Conservation (phyloP, 2,888 invertebrate genomes). For the Ectropis crepuscularia region DNA sequence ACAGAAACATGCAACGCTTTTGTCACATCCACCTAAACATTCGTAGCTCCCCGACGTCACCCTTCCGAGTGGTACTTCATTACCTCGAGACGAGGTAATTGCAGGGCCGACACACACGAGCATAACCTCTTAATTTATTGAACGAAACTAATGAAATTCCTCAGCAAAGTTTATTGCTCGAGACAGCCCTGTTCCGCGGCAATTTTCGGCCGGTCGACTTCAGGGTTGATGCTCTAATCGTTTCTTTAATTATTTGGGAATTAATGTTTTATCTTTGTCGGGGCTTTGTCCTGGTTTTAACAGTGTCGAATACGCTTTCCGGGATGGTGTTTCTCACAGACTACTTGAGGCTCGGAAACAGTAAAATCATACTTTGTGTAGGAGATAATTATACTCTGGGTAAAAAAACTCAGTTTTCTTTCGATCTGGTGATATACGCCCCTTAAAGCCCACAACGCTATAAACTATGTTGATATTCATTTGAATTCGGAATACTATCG, state of each 20-base stretch:
- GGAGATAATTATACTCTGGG: conserved; percentile 17
- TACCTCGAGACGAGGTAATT: conserved; percentile 80
- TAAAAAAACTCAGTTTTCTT: too few species aligned
- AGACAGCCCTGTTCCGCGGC: conserved; percentile 80
- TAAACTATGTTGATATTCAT: too few species aligned
- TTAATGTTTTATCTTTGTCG: conserved; percentile 69
- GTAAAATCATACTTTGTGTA: too few species aligned
- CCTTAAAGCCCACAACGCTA: too few species aligned
- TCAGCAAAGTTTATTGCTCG: conserved; percentile 79
- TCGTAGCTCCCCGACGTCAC: conserved; percentile 35
- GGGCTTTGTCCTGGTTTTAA: conserved; percentile 45
- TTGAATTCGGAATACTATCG: too few species aligned
- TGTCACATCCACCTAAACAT: conserved; percentile 30
- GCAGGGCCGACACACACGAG: conserved; percentile 83
- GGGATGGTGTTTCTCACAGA: too few species aligned
- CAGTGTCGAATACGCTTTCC: too few species aligned
- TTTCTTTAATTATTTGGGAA: conserved; percentile 82
- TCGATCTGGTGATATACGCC: too few species aligned
- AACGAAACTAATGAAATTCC: conserved; percentile 85
- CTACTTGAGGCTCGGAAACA: too few species aligned
- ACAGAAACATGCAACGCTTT: neutral
- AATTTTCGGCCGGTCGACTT: conserved; percentile 68
- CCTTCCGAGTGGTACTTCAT: conserved; percentile 73
- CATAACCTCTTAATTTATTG: conserved; percentile 85
- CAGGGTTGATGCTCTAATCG: conserved; percentile 72